A percentile compares a stretch with the other conserved stretches of the same genome.
Evolutionary conservation across 2,797 vertebrate genomes (phyloP).

Genomic region (Capromys pilorides): DNA sequence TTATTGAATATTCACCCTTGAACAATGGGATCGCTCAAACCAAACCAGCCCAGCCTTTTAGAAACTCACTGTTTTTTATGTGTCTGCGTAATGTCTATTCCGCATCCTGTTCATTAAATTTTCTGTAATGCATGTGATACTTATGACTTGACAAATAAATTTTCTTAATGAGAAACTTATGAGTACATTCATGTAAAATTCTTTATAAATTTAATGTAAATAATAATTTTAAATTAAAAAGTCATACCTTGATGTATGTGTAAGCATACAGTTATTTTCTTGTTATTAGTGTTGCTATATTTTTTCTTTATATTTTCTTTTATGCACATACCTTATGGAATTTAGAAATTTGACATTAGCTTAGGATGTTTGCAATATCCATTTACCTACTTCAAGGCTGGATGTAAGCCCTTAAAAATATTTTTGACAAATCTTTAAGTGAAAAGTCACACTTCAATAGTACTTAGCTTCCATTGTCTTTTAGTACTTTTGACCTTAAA

Average conservation of each 20-base stretch:
- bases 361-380: not conserved
- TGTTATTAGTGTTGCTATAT: not conserved
- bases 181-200: not conserved
- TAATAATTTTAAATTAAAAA: not conserved
- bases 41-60: not conserved
- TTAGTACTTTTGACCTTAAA: not conserved
- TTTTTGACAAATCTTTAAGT: slow-evolving; percentile 1
- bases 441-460: not conserved
- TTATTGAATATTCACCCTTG: not conserved
- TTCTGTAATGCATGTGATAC: not conserved
- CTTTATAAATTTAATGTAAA: slow-evolving; percentile 1
- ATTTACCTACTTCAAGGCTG: not conserved
- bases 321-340: not conserved
- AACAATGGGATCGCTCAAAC: not conserved
- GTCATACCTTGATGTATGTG: not conserved
- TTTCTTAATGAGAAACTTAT: slow-evolving; percentile 14
- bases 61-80: not conserved
- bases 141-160: not conserved
- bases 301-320: not conserved
- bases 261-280: not conserved
- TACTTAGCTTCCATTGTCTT: slow-evolving; percentile 32
- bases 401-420: not conserved
- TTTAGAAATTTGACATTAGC: not conserved
- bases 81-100: not conserved
- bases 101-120: not conserved